These are phyloP conservation scores for Mesorhabditis sp. DNA, from an alignment of 2,888 invertebrate species.

Conservation along the genomic window DNA sequence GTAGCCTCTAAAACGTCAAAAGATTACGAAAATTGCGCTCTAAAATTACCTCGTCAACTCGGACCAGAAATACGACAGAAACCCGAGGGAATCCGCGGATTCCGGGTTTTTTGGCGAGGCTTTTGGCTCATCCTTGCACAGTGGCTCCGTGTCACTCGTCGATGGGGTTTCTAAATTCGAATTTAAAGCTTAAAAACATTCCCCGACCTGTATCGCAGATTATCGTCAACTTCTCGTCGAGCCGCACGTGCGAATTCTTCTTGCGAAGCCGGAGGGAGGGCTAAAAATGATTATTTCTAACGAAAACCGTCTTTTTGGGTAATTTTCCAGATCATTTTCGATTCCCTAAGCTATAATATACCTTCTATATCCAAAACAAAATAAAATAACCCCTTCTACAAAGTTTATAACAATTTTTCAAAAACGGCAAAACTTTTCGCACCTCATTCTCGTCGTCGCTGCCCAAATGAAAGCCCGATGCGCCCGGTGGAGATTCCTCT, in stretches of 20 bases:
- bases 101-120: slow-evolving; percentile 14
- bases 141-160: slow-evolving; percentile 8
- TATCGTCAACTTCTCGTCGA: slow-evolving; percentile 24
- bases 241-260: slow-evolving; percentile 19
- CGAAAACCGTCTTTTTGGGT: too few species aligned
- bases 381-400: too few species aligned
- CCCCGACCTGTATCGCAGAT: slow-evolving; percentile 22
- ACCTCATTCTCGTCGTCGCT: background rate
- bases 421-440: too few species aligned
- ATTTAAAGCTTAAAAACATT: slow-evolving; percentile 11
- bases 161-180: slow-evolving; percentile 21
- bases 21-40: background rate
- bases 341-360: too few species aligned
- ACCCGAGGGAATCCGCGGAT: slow-evolving; percentile 18
- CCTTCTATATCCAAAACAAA: too few species aligned
- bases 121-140: slow-evolving; percentile 7
- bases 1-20: slow-evolving; percentile 68
- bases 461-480: background rate
- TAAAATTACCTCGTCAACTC: slow-evolving; percentile 44
- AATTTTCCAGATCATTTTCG: too few species aligned
- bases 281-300: too few species aligned
- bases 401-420: too few species aligned
- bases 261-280: background rate
- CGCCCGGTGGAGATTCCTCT: too few species aligned
- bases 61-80: slow-evolving; percentile 46